Conservation (phyloP, 2,888 invertebrate species). For the Eilema griseolum region DNA sequence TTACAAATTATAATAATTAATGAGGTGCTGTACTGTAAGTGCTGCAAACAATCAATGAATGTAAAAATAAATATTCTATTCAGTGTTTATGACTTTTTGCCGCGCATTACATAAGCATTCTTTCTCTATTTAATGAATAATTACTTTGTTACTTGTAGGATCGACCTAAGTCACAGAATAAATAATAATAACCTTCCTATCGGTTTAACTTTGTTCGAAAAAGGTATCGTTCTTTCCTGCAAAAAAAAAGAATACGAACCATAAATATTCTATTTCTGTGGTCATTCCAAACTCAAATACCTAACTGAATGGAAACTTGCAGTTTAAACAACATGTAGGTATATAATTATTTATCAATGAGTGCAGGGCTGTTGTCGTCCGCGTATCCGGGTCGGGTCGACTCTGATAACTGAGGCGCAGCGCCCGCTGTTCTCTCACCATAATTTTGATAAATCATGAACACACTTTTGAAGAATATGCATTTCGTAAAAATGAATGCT, state of each 20-base stretch:
- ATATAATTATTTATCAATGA: slow-evolving; percentile 29
- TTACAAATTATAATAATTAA: no score
- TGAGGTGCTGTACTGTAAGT: no score
- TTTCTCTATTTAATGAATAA: no score
- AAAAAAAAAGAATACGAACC: background rate
- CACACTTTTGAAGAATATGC: slow-evolving; percentile 52
- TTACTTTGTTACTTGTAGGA: no score
- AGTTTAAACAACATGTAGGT: slow-evolving; percentile 13
- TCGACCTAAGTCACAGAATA: no score
- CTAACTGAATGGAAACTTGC: slow-evolving; percentile 22
- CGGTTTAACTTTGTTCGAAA: no score
- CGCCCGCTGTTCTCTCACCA: slow-evolving; percentile 18
- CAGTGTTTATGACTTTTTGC: no score
- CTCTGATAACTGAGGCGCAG: slow-evolving; percentile 34
- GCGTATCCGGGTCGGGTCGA: slow-evolving; percentile 42
- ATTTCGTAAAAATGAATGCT: slow-evolving; percentile 35
- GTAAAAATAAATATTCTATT: no score
- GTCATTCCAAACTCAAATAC: background rate
- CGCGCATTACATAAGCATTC: no score
- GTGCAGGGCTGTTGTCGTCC: slow-evolving; percentile 20
- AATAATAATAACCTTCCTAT: no score
- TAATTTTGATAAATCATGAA: slow-evolving; percentile 47
- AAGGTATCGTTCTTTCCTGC: background rate
- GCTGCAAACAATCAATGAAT: no score
- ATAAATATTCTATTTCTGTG: background rate